Evolutionary conservation across 2,797 vertebrate genomes (phyloP).

Genomic region (Anomalospiza imberbis): DNA sequence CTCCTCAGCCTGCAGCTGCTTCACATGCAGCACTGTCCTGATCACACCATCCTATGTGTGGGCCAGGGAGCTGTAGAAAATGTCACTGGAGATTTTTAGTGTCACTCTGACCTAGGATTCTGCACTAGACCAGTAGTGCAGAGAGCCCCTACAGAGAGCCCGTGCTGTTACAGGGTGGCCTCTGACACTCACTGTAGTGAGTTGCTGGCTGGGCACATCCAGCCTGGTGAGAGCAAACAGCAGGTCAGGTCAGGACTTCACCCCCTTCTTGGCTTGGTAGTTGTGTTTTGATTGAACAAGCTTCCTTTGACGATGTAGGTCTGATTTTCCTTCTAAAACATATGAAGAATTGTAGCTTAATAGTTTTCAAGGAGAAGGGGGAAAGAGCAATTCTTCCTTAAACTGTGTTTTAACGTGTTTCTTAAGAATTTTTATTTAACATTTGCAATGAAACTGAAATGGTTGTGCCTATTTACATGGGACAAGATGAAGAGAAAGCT

Average conservation of each 20-base stretch:
- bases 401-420: not conserved
- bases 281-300: not conserved
- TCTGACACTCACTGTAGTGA: not conserved
- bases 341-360: not conserved
- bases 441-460: not conserved
- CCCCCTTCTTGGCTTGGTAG: not conserved
- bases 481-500: not conserved
- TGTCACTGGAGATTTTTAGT: not conserved
- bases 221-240: not conserved
- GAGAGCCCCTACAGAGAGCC: not conserved
- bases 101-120: not conserved
- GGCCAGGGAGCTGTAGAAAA: not conserved
- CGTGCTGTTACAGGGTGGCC: not conserved
- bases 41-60: accelerated
- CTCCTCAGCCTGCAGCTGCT: not conserved
- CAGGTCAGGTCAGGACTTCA: not conserved
- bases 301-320: not conserved
- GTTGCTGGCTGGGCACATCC: not conserved
- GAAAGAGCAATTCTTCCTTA: not conserved
- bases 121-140: too few species aligned
- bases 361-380: not conserved
- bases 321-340: not conserved
- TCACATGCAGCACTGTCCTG: not conserved
- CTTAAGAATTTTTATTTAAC: not conserved
- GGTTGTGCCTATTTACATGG: not conserved